Conservation (phyloP, 2,888 invertebrate species). For the Melanchra persicariae region DNA sequence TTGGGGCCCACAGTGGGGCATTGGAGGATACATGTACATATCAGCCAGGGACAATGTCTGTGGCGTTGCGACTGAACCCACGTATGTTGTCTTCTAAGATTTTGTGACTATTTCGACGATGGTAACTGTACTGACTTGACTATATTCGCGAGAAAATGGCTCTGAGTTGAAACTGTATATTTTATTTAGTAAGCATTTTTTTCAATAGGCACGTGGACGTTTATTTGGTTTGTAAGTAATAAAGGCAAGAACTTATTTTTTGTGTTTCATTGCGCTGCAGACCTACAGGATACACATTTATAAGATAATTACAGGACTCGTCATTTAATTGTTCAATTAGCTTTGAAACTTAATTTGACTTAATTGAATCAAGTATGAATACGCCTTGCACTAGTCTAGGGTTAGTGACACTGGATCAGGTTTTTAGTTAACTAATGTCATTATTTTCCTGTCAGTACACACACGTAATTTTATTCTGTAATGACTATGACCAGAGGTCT, state of each 20-base stretch:
- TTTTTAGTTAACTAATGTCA: neutral
- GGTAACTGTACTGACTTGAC: neutral
- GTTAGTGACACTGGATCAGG: neutral
- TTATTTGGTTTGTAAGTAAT: slow-evolving; percentile 42
- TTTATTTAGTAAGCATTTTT: slow-evolving; percentile 44
- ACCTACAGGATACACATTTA: neutral
- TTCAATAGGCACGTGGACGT: slow-evolving; percentile 68
- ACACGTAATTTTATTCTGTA: neutral
- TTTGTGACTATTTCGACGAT: neutral
- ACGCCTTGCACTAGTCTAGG: neutral
- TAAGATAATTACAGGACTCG: neutral
- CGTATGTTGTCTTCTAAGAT: slow-evolving; percentile 93
- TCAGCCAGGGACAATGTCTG: slow-evolving; percentile 96
- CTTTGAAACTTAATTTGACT: neutral
- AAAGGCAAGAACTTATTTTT: slow-evolving; percentile 22
- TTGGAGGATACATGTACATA: slow-evolving; percentile 97
- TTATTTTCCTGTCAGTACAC: slow-evolving; percentile 6
- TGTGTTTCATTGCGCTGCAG: neutral
- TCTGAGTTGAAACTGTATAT: slow-evolving; percentile 31
- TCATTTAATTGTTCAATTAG: neutral
- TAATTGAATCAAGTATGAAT: neutral
- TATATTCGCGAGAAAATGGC: slow-evolving; percentile 33
- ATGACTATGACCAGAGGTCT: too few relatives aligned
- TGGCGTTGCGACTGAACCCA: slow-evolving; percentile 96
- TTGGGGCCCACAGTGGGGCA: slow-evolving; percentile 98